phyloP scores from a whole-genome alignment of 92 coral and sea anemone species.

The Zoanthus gigantus region DNA sequence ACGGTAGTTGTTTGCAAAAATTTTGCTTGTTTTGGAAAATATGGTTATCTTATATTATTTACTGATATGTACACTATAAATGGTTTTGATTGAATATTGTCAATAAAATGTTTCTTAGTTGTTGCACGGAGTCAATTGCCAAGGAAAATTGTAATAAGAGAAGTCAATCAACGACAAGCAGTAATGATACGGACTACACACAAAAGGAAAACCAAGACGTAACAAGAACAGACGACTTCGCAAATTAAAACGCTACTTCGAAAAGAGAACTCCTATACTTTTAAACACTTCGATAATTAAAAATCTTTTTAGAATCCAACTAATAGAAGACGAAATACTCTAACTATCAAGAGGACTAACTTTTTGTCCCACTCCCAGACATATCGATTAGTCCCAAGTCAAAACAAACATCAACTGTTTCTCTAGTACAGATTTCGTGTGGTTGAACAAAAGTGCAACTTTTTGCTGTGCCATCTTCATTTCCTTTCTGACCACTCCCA shows the following conservation, averaged over 20 bases:
- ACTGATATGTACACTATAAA: no score
- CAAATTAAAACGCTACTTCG: no score
- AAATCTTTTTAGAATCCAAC: constrained; percentile 2
- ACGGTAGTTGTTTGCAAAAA: no score
- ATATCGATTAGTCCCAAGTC: constrained; percentile 6
- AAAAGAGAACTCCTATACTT: neutral
- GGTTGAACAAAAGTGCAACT: no score
- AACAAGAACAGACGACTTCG: constrained; percentile 1
- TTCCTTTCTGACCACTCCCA: no score
- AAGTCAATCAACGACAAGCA: neutral
- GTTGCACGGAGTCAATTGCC: neutral
- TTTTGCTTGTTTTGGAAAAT: no score
- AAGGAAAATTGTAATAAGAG: neutral
- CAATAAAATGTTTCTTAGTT: no score
- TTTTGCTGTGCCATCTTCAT: no score
- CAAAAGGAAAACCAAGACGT: neutral
- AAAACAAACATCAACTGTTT: neutral
- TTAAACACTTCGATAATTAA: neutral
- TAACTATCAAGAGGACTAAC: neutral
- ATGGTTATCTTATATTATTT: no score
- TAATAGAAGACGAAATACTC: constrained; percentile 1
- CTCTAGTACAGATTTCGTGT: no score
- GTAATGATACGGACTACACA: neutral
- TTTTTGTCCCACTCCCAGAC: neutral
- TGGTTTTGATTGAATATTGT: no score